Conservation (phyloP, 2,888 invertebrate species). For the Sturmia bella region DNA sequence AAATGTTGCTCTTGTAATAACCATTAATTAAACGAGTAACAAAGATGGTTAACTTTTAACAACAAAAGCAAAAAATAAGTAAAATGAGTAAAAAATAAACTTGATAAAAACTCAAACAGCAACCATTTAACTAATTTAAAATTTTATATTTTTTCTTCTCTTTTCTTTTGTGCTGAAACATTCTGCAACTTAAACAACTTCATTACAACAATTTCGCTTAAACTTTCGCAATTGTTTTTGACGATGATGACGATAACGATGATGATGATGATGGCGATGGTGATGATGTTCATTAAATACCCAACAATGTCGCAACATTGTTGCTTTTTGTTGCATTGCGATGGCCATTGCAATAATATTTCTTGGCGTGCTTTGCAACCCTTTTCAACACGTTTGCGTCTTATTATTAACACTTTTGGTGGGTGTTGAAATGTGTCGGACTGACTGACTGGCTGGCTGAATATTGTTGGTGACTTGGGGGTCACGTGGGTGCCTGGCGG, state of each 20-base stretch:
- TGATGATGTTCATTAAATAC: slow-evolving; percentile 60
- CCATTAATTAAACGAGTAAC: slow-evolving; percentile 40
- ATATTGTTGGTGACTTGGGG: slow-evolving; percentile 8
- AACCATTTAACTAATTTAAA: slow-evolving; percentile 43
- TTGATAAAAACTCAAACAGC: slow-evolving; percentile 21
- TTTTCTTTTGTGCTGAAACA: slow-evolving; percentile 7
- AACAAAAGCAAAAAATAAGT: background rate
- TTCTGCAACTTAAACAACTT: slow-evolving; percentile 43
- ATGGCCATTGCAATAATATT: slow-evolving; percentile 12
- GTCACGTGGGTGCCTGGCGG: too few relatives aligned
- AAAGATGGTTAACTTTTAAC: slow-evolving; percentile 44
- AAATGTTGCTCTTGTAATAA: slow-evolving; percentile 22
- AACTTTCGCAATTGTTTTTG: slow-evolving; percentile 24
- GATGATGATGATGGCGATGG: slow-evolving; percentile 17
- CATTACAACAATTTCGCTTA: slow-evolving; percentile 46
- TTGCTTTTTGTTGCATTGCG: slow-evolving; percentile 29
- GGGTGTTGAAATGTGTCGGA: slow-evolving; percentile 31
- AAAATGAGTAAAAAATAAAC: too few relatives aligned
- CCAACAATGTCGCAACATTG: slow-evolving; percentile 55
- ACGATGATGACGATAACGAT: background rate
- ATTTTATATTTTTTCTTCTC: slow-evolving; percentile 3
- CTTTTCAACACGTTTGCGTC: slow-evolving; percentile 8
- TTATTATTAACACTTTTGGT: slow-evolving; percentile 13
- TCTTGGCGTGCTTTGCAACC: slow-evolving; percentile 1
- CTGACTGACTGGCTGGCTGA: slow-evolving; percentile 7